Evolutionary conservation across 53 echinoderm and acorn worm species (phyloP).

Genomic region (Crossaster papposus): DNA sequence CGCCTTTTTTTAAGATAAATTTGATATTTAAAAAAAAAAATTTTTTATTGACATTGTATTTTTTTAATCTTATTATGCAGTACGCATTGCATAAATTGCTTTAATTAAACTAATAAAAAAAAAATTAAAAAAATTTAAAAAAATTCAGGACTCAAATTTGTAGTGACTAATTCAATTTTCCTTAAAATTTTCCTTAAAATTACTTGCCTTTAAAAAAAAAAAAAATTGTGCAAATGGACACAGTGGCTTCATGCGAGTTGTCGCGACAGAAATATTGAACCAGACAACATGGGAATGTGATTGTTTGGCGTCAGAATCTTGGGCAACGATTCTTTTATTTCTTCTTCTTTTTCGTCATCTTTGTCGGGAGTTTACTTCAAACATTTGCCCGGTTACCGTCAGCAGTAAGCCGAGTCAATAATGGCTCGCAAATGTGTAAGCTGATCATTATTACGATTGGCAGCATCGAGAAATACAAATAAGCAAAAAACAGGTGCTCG

Average conservation of each 20-base stretch:
- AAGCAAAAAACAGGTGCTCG: background rate
- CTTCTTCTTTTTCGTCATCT: background rate
- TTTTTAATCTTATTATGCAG: no score
- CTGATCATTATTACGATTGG: background rate
- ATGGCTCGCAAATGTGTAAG: background rate
- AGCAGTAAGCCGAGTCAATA: background rate
- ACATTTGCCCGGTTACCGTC: background rate
- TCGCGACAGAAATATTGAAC: background rate
- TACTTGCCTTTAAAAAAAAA: no score
- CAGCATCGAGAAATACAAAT: background rate
- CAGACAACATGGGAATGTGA: background rate
- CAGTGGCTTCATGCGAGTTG: background rate
- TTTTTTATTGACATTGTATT: no score
- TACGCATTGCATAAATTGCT: no score
- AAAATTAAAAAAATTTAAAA: no score
- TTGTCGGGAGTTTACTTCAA: background rate
- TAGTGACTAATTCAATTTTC: no score
- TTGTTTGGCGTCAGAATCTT: background rate
- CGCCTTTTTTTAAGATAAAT: no score
- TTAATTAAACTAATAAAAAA: no score
- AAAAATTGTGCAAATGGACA: no score
- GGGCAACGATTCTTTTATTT: background rate
- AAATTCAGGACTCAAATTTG: no score
- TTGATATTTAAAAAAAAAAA: no score
- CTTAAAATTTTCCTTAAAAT: no score